Conservation (phyloP, 1,140 invertebrate genomes). For the Calephelis nemesis region DNA sequence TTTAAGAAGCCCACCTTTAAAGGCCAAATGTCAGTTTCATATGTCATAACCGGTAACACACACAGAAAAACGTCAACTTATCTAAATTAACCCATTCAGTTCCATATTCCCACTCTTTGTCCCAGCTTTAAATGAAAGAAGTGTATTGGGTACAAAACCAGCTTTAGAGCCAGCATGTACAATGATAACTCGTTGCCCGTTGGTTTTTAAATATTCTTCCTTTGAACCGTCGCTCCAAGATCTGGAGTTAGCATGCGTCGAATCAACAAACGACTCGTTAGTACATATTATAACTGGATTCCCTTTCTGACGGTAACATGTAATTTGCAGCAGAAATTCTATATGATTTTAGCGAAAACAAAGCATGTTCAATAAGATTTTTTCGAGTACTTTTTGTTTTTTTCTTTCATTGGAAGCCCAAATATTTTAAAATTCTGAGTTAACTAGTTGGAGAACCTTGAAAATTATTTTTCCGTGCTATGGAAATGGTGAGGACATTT, state of each 20-base stretch:
- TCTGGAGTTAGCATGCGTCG: background rate
- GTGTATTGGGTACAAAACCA: slow-evolving; percentile 27
- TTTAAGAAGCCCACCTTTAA: too few species aligned
- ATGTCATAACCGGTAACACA: too few species aligned
- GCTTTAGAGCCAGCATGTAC: slow-evolving; percentile 5
- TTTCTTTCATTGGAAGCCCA: background rate
- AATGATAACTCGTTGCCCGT: background rate
- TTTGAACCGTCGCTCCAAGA: background rate
- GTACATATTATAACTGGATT: background rate
- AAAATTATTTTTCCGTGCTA: background rate
- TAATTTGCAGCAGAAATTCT: background rate
- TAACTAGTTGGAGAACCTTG: slow-evolving; percentile 3
- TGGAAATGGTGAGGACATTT: slow-evolving; percentile 5
- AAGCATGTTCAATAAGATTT: background rate
- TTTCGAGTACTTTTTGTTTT: background rate
- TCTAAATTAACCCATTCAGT: too few species aligned
- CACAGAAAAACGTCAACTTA: too few species aligned
- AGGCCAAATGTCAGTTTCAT: too few species aligned
- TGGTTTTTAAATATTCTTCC: background rate
- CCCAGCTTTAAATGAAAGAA: slow-evolving; percentile 26
- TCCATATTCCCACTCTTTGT: slow-evolving; percentile 24
- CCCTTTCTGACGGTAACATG: background rate
- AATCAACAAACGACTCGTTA: background rate
- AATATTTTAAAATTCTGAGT: background rate
- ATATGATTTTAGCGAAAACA: background rate